phyloP scores from a whole-genome alignment of 1,140 invertebrate species.

The Achroia grisella region DNA sequence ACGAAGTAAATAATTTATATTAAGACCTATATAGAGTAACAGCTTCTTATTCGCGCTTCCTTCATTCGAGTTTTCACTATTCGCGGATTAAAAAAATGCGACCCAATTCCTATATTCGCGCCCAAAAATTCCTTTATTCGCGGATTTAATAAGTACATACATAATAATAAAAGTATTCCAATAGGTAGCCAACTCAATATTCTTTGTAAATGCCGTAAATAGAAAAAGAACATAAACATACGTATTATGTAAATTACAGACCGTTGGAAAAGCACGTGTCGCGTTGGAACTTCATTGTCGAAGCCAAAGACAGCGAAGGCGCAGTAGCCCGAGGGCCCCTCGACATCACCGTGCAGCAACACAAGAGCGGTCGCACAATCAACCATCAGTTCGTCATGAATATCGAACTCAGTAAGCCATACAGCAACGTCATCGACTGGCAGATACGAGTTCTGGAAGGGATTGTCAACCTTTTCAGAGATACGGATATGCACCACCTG shows the following conservation, averaged over 20 bases:
- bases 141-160: too few species aligned
- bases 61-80: too few species aligned
- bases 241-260: slow-evolving; percentile 61
- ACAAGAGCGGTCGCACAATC: slow-evolving; percentile 82
- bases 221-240: too few species aligned
- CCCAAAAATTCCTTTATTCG: too few species aligned
- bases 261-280: slow-evolving; percentile 90
- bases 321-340: slow-evolving; percentile 80
- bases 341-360: slow-evolving; percentile 88
- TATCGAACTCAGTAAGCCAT: slow-evolving; percentile 76
- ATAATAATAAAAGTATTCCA: too few species aligned
- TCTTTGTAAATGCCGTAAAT: too few species aligned
- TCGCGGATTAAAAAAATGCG: too few species aligned
- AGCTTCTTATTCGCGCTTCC: too few species aligned
- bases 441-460: slow-evolving; percentile 80
- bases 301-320: slow-evolving; percentile 85
- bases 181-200: too few species aligned
- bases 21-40: too few species aligned
- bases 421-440: slow-evolving; percentile 79
- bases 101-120: too few species aligned
- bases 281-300: slow-evolving; percentile 85
- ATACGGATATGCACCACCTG: slow-evolving; percentile 80
- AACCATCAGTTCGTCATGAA: slow-evolving; percentile 89
- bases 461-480: slow-evolving; percentile 80
- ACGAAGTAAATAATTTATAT: too few species aligned